phyloP scores from a whole-genome alignment of 2,888 invertebrate genomes.

The Tinea pellionella region DNA sequence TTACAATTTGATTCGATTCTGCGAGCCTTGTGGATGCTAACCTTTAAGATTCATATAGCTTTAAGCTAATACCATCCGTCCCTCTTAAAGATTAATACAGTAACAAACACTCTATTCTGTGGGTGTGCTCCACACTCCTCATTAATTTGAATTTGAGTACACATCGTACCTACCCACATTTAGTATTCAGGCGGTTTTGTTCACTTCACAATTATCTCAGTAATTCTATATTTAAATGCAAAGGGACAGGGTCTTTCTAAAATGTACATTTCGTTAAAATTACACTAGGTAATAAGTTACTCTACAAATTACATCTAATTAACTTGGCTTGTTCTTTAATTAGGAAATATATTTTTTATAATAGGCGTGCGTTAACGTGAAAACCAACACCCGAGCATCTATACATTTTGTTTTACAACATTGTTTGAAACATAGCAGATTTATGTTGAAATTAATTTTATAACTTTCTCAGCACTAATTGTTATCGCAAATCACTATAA shows the following conservation, averaged over 20 bases:
- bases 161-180: neutral
- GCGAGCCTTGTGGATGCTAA: too few relatives aligned
- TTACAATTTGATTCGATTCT: too few relatives aligned
- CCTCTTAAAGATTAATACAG: neutral
- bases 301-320: too few relatives aligned
- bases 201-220: conserved; percentile 8
- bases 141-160: neutral
- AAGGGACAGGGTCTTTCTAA: conserved; percentile 15
- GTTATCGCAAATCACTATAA: too few relatives aligned
- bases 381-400: too few relatives aligned
- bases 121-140: neutral
- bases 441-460: too few relatives aligned
- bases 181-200: conserved; percentile 10
- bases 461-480: too few relatives aligned
- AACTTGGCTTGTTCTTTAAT: too few relatives aligned
- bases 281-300: neutral
- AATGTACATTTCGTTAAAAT: neutral
- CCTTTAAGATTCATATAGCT: neutral
- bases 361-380: too few relatives aligned
- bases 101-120: neutral
- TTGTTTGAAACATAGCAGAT: too few relatives aligned
- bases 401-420: too few relatives aligned
- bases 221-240: conserved; percentile 26
- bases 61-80: neutral
- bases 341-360: too few relatives aligned